Conservation (phyloP, 2,888 invertebrate species). For the Anoncus sp. region DNA sequence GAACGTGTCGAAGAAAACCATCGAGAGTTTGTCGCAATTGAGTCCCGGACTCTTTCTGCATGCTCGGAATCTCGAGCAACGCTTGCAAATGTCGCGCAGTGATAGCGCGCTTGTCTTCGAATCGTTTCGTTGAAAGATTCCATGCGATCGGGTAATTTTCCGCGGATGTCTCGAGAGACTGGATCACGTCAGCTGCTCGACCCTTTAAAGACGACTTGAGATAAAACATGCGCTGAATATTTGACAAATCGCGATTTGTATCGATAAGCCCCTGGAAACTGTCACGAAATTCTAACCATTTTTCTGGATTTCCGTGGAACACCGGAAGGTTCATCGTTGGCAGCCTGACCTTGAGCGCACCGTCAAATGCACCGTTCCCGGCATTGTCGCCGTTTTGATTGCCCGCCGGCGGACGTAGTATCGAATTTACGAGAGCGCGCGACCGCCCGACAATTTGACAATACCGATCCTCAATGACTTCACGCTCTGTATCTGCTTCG, state of each 20-base stretch:
- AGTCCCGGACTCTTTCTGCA: slow-evolving; percentile 46
- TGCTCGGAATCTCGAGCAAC: slow-evolving; percentile 32
- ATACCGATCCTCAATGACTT: slow-evolving; percentile 32
- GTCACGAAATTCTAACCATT: neutral
- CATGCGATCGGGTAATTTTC: slow-evolving; percentile 46
- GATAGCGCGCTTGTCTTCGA: slow-evolving; percentile 34
- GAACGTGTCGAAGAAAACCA: slow-evolving; percentile 17
- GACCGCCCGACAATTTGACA: slow-evolving; percentile 24
- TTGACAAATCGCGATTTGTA: slow-evolving; percentile 1
- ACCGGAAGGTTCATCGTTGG: slow-evolving; percentile 42
- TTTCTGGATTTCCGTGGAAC: slow-evolving; percentile 46
- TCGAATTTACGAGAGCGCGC: slow-evolving; percentile 15
- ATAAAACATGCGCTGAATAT: slow-evolving; percentile 44
- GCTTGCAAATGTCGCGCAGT: slow-evolving; percentile 27
- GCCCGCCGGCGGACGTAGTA: neutral
- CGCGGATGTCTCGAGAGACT: slow-evolving; percentile 17
- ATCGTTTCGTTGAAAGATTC: slow-evolving; percentile 16
- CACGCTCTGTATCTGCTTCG: slow-evolving; percentile 22
- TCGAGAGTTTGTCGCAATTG: slow-evolving; percentile 46
- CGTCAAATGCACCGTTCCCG: neutral
- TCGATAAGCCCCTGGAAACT: neutral
- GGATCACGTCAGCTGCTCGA: slow-evolving; percentile 41
- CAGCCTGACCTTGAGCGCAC: slow-evolving; percentile 34
- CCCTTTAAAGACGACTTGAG: slow-evolving; percentile 40
- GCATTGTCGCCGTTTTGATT: neutral